Conservation (phyloP, 2,113 vertebrate species). For the Pandion haliaetus region DNA sequence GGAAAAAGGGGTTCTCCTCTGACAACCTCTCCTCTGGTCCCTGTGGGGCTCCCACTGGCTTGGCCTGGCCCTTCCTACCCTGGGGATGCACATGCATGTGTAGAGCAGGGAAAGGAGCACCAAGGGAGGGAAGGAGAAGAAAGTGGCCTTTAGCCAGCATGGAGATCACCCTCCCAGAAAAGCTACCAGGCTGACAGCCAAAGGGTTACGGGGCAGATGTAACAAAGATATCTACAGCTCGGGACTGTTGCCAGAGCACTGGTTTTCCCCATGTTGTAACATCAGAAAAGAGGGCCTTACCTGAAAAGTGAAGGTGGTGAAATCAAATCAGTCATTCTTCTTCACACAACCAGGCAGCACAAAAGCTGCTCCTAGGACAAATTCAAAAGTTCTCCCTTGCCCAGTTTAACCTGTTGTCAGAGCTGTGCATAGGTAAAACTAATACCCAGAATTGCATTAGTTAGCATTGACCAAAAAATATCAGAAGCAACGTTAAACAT, state of each 20-base stretch:
- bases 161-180: neutral
- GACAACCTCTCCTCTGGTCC: neutral
- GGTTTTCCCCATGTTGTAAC: neutral
- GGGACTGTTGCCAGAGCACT: neutral
- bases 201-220: fast-evolving
- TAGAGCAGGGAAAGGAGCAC: neutral
- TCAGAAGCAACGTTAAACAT: neutral
- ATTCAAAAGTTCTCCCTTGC: neutral
- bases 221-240: neutral
- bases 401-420: neutral
- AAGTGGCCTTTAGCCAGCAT: neutral
- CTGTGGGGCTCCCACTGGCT: fast-evolving
- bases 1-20: neutral
- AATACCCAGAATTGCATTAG: neutral
- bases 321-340: neutral
- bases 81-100: fast-evolving
- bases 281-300: neutral
- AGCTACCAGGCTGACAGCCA: neutral
- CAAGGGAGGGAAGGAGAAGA: neutral
- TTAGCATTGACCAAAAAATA: neutral
- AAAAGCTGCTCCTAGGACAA: neutral
- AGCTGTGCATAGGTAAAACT: neutral
- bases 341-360: neutral
- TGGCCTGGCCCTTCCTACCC: neutral
- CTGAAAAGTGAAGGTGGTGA: neutral